Evolutionary conservation across 1,140 invertebrate species (phyloP), one percentile per base, ranked within the genome.

Genomic region (Phthorimaea operculella): DNA sequence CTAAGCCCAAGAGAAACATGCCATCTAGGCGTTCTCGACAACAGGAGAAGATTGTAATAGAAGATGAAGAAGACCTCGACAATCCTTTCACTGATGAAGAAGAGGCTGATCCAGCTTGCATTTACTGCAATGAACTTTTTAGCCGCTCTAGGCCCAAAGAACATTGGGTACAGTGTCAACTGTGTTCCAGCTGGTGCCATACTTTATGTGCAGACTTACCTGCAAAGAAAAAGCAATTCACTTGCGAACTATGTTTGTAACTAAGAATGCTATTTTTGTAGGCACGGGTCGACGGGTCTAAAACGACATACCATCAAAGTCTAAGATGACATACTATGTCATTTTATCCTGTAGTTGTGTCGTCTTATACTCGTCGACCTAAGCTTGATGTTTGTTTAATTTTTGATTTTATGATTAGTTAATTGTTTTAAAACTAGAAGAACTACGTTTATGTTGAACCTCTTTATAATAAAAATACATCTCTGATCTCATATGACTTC

Each of bases 111-210:
- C n/a, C n/a, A n/a, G 45, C 45, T 5, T 48, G n/a, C 45, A 5
- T 5, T 15, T 48, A 15, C 45, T 48, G 45, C 45, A 48, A 48
- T 52, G 51, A 36, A 2, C 28, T 52, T 17, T 52, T 39, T 52
- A 39, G 33, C 33, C 33, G 16, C 34, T 52, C 51, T 52, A 52
- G 12, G 34, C 51, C 51, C n/a, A n/a, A 36, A 39, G 33, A 52
- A 36, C 33, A 39, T 7, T 52, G 51, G 51, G 33, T 52, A 18
- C 4, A 39, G 51, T 52, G 34, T 18, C 17, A 16, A 15, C 45
- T 16, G 17, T 48, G 45, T 48, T 48, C 45, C 14, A 15, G 10
- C 16, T 48, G 45, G 45, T 15, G 14, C 16, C 45, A 48, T 18
- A 18, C 45, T 2, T 10, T 18, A 16, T 48, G 45, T 10, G 45